These are phyloP conservation scores for Chlorocebus sabaeus DNA, from an alignment of 2,113 vertebrate species.

Conservation along the genomic window DNA sequence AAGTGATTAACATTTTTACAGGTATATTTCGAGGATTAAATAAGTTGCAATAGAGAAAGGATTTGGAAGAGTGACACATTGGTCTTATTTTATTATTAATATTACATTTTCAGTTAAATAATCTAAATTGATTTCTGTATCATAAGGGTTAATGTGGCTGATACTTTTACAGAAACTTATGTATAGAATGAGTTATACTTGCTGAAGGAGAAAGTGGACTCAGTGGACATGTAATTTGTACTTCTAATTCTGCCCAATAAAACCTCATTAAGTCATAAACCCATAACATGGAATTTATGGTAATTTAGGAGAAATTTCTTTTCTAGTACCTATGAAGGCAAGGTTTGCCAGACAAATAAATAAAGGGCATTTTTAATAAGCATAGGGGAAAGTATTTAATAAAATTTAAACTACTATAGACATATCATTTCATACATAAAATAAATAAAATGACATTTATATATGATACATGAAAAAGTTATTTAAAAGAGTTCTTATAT, in stretches of 20 bases:
- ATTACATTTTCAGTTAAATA: background rate
- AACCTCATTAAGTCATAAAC: background rate
- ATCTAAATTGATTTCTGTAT: background rate
- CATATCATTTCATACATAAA: background rate
- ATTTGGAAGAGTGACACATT: background rate
- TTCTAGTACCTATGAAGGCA: background rate
- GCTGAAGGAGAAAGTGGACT: background rate
- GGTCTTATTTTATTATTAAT: background rate
- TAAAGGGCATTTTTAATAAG: background rate
- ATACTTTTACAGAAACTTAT: background rate
- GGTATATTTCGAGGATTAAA: background rate
- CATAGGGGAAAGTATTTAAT: background rate
- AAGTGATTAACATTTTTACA: background rate
- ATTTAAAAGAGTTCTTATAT: slow-evolving; percentile 15
- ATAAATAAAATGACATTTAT: background rate
- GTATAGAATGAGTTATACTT: background rate
- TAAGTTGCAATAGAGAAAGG: background rate
- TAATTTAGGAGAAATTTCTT: background rate
- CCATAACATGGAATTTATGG: background rate
- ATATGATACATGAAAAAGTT: background rate
- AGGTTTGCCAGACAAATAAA: background rate
- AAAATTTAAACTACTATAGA: background rate
- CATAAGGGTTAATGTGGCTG: background rate
- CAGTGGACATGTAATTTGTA: background rate
- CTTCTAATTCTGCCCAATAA: background rate